Conservation (phyloP, 1,140 invertebrate species). For the Drosophila triauraria region DNA sequence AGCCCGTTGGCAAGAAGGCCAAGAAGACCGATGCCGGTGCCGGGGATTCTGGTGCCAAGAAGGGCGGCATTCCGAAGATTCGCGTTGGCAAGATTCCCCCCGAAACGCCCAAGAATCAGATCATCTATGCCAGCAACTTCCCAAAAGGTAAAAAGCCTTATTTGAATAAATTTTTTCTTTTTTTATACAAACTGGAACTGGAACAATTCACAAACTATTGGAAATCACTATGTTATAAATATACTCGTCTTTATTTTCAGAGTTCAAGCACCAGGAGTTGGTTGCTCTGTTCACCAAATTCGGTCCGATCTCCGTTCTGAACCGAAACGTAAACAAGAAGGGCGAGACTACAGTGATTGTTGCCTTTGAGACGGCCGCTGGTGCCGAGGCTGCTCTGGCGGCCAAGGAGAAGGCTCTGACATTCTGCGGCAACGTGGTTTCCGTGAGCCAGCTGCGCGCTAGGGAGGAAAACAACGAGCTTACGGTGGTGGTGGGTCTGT, state of each 20-base stretch:
- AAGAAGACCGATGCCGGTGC: constrained; percentile 4
- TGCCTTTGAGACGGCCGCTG: constrained; percentile 51
- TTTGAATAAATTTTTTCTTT: not conserved
- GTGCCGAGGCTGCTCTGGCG: constrained; percentile 48
- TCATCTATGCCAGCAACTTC: constrained; percentile 42
- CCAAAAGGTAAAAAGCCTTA: constrained; percentile 45
- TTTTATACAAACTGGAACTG: too few relatives aligned
- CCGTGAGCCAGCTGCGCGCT: not conserved
- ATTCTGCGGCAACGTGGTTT: constrained; percentile 25
- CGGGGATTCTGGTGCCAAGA: constrained; percentile 7
- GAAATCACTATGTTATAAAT: not conserved
- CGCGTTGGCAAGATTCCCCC: constrained; percentile 33
- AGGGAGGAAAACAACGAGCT: constrained; percentile 17
- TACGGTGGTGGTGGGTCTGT: constrained; percentile 48
- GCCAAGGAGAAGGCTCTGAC: constrained; percentile 58
- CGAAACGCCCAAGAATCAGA: constrained; percentile 33
- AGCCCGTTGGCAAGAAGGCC: constrained; percentile 37
- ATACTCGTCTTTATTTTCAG: constrained; percentile 19
- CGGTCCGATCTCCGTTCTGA: constrained; percentile 42
- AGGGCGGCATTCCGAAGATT: constrained; percentile 63
- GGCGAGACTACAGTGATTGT: constrained; percentile 32
- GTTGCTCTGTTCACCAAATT: constrained; percentile 66
- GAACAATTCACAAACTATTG: too few relatives aligned
- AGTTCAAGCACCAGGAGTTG: constrained; percentile 50
- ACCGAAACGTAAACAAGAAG: constrained; percentile 25